A percentile compares a stretch with the other conserved stretches of the same genome.
Evolutionary conservation across 2,113 vertebrate species (phyloP).

Genomic region (Synchiropus splendidus): DNA sequence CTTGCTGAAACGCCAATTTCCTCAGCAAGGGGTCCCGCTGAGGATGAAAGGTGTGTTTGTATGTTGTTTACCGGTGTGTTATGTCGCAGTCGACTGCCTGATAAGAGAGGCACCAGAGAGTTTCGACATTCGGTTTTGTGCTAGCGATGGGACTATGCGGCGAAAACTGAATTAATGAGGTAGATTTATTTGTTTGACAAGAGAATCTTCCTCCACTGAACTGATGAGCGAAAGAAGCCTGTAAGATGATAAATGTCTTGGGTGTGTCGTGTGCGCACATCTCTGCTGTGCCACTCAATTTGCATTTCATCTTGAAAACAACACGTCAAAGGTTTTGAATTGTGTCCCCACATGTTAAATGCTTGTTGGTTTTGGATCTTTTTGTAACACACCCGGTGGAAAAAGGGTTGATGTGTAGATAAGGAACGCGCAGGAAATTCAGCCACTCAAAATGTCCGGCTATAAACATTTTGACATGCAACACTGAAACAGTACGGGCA

Average conservation of each 20-base stretch:
- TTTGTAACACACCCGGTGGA: too few relatives aligned
- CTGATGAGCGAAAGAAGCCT: conserved; percentile 18
- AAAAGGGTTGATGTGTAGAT: too few relatives aligned
- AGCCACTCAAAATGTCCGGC: too few relatives aligned
- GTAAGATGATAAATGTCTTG: conserved; percentile 14
- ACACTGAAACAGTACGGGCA: too few relatives aligned
- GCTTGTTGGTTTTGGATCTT: conserved; percentile 1
- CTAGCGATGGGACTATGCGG: conserved; percentile 10
- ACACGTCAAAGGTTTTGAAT: too few relatives aligned
- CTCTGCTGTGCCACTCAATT: conserved; percentile 1
- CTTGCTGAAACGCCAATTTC: conserved; percentile 41
- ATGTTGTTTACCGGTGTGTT: conserved; percentile 33
- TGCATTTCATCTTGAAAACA: too few relatives aligned
- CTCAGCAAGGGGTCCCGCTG: conserved; percentile 21
- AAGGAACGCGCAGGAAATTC: too few relatives aligned
- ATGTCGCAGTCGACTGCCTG: conserved; percentile 23
- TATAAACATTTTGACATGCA: too few relatives aligned
- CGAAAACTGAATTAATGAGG: conserved; percentile 34
- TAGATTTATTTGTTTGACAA: conserved; percentile 26
- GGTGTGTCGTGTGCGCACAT: conserved; percentile 1
- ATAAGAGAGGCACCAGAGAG: conserved; percentile 40
- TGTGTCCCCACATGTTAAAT: conserved; percentile 7
- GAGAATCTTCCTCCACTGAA: conserved; percentile 3
- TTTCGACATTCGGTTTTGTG: conserved; percentile 47
- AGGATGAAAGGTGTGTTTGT: conserved; percentile 23